Percentiles rank a stretch among this genome's conserved stretches.
Evolutionary conservation across 2,113 vertebrate species (phyloP).

Genomic region (Nanger granti): DNA sequence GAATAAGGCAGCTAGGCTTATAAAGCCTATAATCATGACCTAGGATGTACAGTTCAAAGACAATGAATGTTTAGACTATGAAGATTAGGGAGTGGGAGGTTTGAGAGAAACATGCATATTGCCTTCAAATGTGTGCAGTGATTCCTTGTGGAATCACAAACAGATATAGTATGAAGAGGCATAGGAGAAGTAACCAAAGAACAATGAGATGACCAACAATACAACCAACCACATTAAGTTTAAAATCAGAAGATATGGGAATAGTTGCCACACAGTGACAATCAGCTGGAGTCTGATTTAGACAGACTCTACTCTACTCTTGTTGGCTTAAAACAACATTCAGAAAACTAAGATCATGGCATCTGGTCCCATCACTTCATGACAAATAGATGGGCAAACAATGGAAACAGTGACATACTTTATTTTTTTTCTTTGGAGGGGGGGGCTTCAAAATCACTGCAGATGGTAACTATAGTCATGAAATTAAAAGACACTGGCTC

Average conservation of each 20-base stretch:
- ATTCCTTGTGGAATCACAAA: neutral
- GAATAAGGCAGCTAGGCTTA: neutral
- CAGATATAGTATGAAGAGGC: neutral
- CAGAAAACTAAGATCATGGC: neutral
- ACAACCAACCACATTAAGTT: neutral
- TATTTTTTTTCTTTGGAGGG: neutral
- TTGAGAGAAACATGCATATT: neutral
- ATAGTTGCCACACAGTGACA: neutral
- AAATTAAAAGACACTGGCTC: neutral
- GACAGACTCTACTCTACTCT: neutral
- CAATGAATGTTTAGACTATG: neutral
- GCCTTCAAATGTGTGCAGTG: neutral
- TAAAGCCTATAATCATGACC: neutral
- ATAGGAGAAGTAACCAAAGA: neutral
- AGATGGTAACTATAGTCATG: neutral
- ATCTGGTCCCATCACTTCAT: neutral
- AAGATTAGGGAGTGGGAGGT: rapidly evolving
- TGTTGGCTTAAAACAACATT: neutral
- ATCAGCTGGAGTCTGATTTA: no score
- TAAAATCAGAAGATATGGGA: neutral
- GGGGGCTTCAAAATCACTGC: neutral
- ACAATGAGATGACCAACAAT: neutral
- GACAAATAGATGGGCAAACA: neutral
- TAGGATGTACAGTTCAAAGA: neutral
- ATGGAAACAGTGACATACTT: neutral